A percentile compares a stretch with the other conserved stretches of the same genome.
Evolutionary conservation across 2,113 vertebrate genomes (phyloP).

Genomic region (Psettodes erumei): DNA sequence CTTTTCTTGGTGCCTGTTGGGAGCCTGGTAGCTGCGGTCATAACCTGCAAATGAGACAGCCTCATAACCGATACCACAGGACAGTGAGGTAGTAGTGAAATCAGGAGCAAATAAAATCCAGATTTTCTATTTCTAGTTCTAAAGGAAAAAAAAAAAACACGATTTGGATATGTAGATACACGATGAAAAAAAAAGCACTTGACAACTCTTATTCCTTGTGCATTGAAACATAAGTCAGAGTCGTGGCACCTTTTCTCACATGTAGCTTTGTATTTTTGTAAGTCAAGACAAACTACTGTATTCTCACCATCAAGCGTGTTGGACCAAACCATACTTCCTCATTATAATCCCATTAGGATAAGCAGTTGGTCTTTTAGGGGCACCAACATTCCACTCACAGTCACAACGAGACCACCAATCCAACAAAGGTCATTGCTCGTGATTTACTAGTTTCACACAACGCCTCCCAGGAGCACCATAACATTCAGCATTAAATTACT

Average conservation of each 20-base stretch:
- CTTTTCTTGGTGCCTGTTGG: constrained; percentile 23
- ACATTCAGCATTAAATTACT: constrained; percentile 72
- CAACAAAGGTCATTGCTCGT: constrained; percentile 69
- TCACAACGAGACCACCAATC: constrained; percentile 64
- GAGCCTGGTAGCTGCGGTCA: constrained; percentile 28
- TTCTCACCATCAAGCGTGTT: constrained; percentile 22
- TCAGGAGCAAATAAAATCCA: constrained; percentile 18
- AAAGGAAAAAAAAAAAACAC: not conserved
- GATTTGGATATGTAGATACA: not conserved
- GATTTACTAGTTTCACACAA: constrained; percentile 77
- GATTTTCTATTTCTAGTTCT: not conserved
- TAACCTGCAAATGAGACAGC: constrained; percentile 45
- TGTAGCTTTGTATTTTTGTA: constrained; percentile 16
- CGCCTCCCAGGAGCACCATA: constrained; percentile 70
- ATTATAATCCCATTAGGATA: constrained; percentile 65
- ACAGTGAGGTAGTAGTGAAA: constrained; percentile 11
- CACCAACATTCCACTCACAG: constrained; percentile 67
- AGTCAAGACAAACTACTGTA: constrained; percentile 39
- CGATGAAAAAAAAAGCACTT: not conserved
- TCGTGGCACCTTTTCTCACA: not conserved
- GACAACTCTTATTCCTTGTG: not conserved
- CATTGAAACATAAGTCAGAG: constrained; percentile 7
- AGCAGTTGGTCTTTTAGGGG: constrained; percentile 60
- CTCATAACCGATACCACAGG: constrained; percentile 16
- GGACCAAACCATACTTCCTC: constrained; percentile 44